Percentiles rank a stretch among this genome's conserved stretches.
Evolutionary conservation across 2,113 vertebrate genomes (phyloP).

Genomic region (Coryphaenoides rupestris): DNA sequence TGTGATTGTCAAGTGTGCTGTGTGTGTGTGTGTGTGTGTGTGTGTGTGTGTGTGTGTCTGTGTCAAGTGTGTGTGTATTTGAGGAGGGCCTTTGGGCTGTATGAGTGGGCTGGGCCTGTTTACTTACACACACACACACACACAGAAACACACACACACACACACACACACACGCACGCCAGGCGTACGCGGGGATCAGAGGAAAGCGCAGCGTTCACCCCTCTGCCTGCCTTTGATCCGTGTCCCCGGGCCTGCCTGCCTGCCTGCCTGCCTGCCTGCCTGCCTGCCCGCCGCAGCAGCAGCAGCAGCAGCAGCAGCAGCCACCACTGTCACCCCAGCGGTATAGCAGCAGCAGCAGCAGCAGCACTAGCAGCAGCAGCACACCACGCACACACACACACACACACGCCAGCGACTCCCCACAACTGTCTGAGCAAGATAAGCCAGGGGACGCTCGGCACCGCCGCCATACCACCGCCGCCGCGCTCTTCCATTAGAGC

Average conservation of each 20-base stretch:
- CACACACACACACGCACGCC: background rate
- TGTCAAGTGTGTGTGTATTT: constrained; percentile 14
- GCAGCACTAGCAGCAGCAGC: constrained; percentile 52
- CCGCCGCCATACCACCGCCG: constrained; percentile 78
- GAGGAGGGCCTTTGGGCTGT: constrained; percentile 68
- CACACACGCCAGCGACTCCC: constrained; percentile 92
- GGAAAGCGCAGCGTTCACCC: constrained; percentile 79
- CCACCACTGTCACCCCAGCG: too few relatives aligned
- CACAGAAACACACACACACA: background rate
- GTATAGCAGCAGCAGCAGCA: constrained; percentile 53
- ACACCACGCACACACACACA: constrained; percentile 83
- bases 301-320: constrained; percentile 56
- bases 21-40: constrained; percentile 3
- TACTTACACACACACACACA: constrained; percentile 35
- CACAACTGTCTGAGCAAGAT: constrained; percentile 99
- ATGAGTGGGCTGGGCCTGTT: constrained; percentile 73
- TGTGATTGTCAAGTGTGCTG: constrained; percentile 24
- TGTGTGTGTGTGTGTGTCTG: constrained; percentile 6
- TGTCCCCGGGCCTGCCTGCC: constrained; percentile 96
- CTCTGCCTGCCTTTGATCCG: constrained; percentile 93
- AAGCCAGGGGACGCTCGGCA: constrained; percentile 85
- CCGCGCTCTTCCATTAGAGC: constrained; percentile 80
- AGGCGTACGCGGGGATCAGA: constrained; percentile 80
- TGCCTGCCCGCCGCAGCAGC: too few relatives aligned
- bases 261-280: too few relatives aligned